A percentile compares a stretch with the other conserved stretches of the same genome.
Evolutionary conservation across 1,140 invertebrate species (phyloP).

Genomic region (Drosophila dunni): DNA sequence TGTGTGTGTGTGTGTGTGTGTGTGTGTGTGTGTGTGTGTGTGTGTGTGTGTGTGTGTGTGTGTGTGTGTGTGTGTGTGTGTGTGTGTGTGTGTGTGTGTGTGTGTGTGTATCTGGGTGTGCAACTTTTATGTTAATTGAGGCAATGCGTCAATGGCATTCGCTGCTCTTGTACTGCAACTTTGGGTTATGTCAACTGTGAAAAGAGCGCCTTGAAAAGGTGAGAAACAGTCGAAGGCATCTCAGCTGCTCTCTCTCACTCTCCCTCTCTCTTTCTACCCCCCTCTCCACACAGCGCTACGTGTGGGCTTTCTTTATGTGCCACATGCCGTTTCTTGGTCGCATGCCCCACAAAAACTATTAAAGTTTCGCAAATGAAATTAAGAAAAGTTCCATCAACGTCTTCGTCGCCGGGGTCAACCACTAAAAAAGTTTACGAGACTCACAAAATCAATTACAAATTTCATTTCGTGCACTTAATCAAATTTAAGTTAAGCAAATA

Average conservation of each 20-base stretch:
- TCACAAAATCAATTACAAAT: conserved; percentile 17
- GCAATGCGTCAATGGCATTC: conserved; percentile 74
- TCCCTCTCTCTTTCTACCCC: not conserved
- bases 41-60: conserved; percentile 1
- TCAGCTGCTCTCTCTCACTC: not conserved
- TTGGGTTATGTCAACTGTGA: conserved; percentile 72
- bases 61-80: not conserved
- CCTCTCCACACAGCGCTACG: conserved; percentile 3
- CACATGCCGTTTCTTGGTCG: conserved; percentile 2
- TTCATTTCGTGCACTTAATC: conserved; percentile 5
- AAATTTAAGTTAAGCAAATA: conserved; percentile 17
- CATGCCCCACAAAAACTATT: conserved; percentile 33
- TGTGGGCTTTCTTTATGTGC: conserved; percentile 34
- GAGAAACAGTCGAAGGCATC: conserved; percentile 31
- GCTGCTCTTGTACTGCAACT: conserved; percentile 46
- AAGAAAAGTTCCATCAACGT: conserved; percentile 38
- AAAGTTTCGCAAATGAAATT: conserved; percentile 35
- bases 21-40: conserved; percentile 13
- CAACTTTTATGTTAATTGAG: conserved; percentile 78
- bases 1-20: conserved; percentile 23
- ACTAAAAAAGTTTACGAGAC: conserved; percentile 26
- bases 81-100: conserved; percentile 13
- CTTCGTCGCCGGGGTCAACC: conserved; percentile 4
- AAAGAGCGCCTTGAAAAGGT: conserved; percentile 60
- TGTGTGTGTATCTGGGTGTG: conserved; percentile 24